A percentile compares a stretch with the other conserved stretches of the same genome.
These are phyloP conservation scores for Drosophila sordidula DNA, from an alignment of 2,888 invertebrate genomes.

Conservation along the genomic window DNA sequence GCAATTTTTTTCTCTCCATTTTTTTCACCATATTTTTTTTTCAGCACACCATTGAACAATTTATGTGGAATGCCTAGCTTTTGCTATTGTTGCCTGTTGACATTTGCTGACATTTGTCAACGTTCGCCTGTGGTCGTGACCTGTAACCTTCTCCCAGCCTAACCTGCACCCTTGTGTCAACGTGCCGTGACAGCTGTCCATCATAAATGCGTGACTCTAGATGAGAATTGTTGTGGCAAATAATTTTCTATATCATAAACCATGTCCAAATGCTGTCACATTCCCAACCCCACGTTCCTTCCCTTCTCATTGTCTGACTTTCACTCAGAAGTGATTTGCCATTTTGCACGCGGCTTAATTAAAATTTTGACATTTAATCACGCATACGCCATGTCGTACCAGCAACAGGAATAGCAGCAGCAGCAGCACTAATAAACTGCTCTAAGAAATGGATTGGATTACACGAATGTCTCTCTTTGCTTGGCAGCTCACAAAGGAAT, in stretches of 20 bases:
- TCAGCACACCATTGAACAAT: slow-evolving; percentile 30
- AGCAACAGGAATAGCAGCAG: not conserved
- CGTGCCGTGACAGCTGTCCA: slow-evolving; percentile 38
- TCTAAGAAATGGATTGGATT: slow-evolving; percentile 31
- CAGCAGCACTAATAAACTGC: slow-evolving; percentile 18
- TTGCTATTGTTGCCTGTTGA: slow-evolving; percentile 57
- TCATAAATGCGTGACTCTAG: slow-evolving; percentile 46
- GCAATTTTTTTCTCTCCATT: slow-evolving; percentile 28
- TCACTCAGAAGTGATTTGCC: not conserved
- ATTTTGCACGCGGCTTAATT: slow-evolving; percentile 14
- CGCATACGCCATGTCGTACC: slow-evolving; percentile 28
- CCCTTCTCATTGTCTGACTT: not conserved
- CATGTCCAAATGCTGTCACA: not conserved
- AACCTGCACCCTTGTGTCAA: not conserved
- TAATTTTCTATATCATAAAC: slow-evolving; percentile 16
- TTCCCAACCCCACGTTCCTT: too few relatives aligned
- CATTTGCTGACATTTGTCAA: slow-evolving; percentile 58
- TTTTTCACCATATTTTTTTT: slow-evolving; percentile 11
- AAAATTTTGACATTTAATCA: slow-evolving; percentile 19
- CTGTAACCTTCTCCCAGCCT: slow-evolving; percentile 16
- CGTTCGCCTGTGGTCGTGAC: slow-evolving; percentile 37
- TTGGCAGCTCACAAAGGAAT: slow-evolving; percentile 12
- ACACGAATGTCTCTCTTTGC: slow-evolving; percentile 13
- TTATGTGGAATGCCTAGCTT: slow-evolving; percentile 42
- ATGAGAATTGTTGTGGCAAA: slow-evolving; percentile 17